Evolutionary conservation across 2,888 invertebrate genomes (phyloP).

Genomic region (Hypena proboscidalis): DNA sequence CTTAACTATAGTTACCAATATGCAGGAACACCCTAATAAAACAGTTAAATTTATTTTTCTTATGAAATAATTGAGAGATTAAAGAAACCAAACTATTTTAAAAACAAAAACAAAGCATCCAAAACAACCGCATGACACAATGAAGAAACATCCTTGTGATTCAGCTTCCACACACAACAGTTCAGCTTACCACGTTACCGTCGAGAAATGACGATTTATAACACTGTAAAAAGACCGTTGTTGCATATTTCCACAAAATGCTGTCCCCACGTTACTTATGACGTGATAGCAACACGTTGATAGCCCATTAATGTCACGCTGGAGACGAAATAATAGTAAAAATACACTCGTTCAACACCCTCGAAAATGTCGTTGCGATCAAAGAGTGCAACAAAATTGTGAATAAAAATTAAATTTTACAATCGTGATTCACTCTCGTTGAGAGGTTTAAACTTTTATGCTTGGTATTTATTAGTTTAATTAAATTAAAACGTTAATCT

Average conservation of each 20-base stretch:
- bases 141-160: slow-evolving; percentile 16
- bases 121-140: not conserved
- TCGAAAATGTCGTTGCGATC: slow-evolving; percentile 42
- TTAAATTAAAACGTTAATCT: slow-evolving; percentile 24
- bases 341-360: slow-evolving; percentile 42
- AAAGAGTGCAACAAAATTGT: slow-evolving; percentile 18
- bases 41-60: too few relatives aligned
- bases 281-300: slow-evolving; percentile 52
- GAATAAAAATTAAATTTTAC: slow-evolving; percentile 9
- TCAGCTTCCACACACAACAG: slow-evolving; percentile 15
- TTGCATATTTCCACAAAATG: slow-evolving; percentile 34
- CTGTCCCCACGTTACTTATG: slow-evolving; percentile 41
- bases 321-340: slow-evolving; percentile 54
- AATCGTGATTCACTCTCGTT: slow-evolving; percentile 27
- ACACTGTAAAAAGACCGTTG: slow-evolving; percentile 25
- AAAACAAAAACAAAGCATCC: not conserved
- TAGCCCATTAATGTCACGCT: slow-evolving; percentile 65
- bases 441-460: slow-evolving; percentile 24
- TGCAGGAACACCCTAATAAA: too few relatives aligned
- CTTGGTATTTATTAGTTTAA: slow-evolving; percentile 22
- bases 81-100: not conserved
- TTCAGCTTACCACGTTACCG: not conserved
- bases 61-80: too few relatives aligned
- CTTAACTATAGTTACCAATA: too few relatives aligned
- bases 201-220: slow-evolving; percentile 31